Base-by-base conservation (phyloP, 2,797 vertebrate species). In the Phyllotis vaccarum region DNA sequence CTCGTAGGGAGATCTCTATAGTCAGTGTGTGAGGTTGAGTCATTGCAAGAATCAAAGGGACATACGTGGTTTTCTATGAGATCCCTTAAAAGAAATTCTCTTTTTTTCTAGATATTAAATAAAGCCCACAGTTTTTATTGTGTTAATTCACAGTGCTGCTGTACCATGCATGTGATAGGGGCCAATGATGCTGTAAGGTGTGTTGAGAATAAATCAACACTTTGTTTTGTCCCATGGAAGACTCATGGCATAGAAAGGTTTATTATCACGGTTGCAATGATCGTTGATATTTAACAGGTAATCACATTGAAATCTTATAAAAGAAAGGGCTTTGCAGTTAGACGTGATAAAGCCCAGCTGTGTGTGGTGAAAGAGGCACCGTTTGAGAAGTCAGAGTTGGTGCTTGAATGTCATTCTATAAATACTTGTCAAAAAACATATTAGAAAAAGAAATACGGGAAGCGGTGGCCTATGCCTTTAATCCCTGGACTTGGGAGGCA, bases 301-400 rank as follows among this genome's bases (percentile, higher is more conserved):
- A 17, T 89, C 60, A 79, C 89, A 83, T 83, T 94, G 52, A n/a
- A 95, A 68, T 70, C 22, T 34, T 66, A 66, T 64, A 72, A 92
- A 79, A 79, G 62, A 79, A 76, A 13, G 64, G 62, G 2, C 29
- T 46, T 79, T 79, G 22, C 11, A 74, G 2, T 92, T 92, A 92
- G 16, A 66, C 24, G 9, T 37, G 24, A 27, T 27, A 12, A 58
- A 29, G 40, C 24, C 58, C 22, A 56, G 13, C 68, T 24, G 3
- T 82, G 6, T 89, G 16, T 37, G 56, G 22, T 49, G 58, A 13
- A 31, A 54, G 13, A 17, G 10, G 3, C 6, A 54, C 13, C 4
- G 87, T 80, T 90, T 75, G 52, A 64, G 13, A 70, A 86, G n/a
- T 40, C 46, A 37, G 54, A 89, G 13, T 91, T 70, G 43, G 52